These are phyloP conservation scores for Sceliomorpha sp. DNA, from an alignment of 2,888 invertebrate species.

Conservation along the genomic window DNA sequence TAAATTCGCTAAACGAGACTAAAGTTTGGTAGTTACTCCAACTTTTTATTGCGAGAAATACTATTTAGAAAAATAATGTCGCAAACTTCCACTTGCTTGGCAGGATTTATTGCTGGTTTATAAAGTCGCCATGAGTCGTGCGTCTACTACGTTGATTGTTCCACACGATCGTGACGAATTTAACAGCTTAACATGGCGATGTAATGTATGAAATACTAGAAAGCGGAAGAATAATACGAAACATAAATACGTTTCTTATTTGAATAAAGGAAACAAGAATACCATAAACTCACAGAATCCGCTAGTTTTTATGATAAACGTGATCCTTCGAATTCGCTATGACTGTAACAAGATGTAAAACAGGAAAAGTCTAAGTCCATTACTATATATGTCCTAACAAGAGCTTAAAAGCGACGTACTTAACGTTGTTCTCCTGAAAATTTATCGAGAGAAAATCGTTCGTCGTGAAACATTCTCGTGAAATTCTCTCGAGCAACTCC, in stretches of 20 bases:
- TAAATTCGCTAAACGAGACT: conserved; percentile 74
- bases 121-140: conserved; percentile 54
- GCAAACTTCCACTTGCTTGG: conserved; percentile 62
- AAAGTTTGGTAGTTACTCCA: conserved; percentile 74
- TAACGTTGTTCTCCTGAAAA: neutral
- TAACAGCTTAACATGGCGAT: conserved; percentile 38
- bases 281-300: no score
- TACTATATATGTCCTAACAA: no score
- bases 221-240: conserved; percentile 6
- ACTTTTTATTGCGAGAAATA: conserved; percentile 74
- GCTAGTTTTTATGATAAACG: no score
- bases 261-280: no score
- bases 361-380: no score
- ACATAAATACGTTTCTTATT: neutral
- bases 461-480: conserved; percentile 3
- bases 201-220: conserved; percentile 18
- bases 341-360: no score
- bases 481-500: conserved; percentile 9
- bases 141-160: conserved; percentile 52
- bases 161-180: conserved; percentile 50
- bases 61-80: conserved; percentile 76
- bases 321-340: no score
- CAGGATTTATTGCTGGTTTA: conserved; percentile 63
- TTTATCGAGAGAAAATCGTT: neutral
- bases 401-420: no score